Evolutionary conservation across 1,140 invertebrate species (phyloP).

Genomic region (Drosophila quadrilineata): DNA sequence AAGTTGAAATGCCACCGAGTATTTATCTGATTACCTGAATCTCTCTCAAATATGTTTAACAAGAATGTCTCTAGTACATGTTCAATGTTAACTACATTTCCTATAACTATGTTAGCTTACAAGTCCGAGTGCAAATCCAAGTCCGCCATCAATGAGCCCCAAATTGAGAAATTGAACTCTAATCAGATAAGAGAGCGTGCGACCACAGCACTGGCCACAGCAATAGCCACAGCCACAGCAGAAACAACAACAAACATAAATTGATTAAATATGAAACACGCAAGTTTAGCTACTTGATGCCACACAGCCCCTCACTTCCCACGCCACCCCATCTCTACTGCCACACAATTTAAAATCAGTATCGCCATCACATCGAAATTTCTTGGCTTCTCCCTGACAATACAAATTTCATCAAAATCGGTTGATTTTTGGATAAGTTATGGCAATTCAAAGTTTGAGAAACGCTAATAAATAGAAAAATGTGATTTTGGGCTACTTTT

Average conservation of each 20-base stretch:
- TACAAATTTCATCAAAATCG: too few species aligned
- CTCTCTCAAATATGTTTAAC: too few species aligned
- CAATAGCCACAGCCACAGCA: constrained; percentile 23
- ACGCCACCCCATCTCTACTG: background rate
- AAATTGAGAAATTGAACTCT: constrained; percentile 77
- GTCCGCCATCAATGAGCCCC: constrained; percentile 49
- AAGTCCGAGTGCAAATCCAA: constrained; percentile 12
- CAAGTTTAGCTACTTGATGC: constrained; percentile 39
- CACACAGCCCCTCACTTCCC: background rate
- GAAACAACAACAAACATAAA: constrained; percentile 38
- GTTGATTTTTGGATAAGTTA: too few species aligned
- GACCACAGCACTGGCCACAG: constrained; percentile 40
- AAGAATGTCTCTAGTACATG: too few species aligned
- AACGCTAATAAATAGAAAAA: too few species aligned
- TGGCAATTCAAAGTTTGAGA: too few species aligned
- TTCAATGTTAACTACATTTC: constrained; percentile 71
- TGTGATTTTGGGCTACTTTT: too few species aligned
- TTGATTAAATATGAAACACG: constrained; percentile 79
- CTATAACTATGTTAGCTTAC: constrained; percentile 10
- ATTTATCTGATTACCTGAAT: too few species aligned
- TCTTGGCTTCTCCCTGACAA: background rate
- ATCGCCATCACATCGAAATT: constrained; percentile 36
- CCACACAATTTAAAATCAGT: too few species aligned
- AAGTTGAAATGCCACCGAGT: too few species aligned
- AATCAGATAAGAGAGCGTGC: constrained; percentile 74